Evolutionary conservation across 2,113 vertebrate genomes (phyloP).

Genomic region (Mohoua ochrocephala): DNA sequence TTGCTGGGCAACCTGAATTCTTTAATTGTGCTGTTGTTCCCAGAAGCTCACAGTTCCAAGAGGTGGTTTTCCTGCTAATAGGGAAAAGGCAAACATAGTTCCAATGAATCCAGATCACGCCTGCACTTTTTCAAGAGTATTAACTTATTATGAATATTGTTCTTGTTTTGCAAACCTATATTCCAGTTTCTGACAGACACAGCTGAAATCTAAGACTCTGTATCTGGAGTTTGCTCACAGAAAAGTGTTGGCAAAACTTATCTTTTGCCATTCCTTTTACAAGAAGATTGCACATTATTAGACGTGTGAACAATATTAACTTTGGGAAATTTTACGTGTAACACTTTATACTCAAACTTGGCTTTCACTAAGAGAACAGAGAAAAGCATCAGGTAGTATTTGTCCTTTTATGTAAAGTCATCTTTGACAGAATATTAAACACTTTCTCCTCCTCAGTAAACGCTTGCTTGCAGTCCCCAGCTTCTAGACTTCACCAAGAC

Average conservation of each 20-base stretch:
- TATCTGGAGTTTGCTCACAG: not conserved
- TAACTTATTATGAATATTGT: not conserved
- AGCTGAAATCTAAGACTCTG: not conserved
- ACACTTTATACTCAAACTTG: not conserved
- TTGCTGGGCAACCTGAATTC: not conserved
- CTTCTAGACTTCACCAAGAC: not conserved
- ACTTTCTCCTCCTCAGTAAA: not conserved
- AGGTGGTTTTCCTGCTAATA: not conserved
- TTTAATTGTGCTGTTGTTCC: not conserved
- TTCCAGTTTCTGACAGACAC: not conserved
- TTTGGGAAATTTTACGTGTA: not conserved
- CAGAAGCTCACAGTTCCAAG: not conserved
- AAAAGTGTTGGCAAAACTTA: not conserved
- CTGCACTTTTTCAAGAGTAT: not conserved
- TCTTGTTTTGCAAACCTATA: not conserved
- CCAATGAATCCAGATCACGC: not conserved
- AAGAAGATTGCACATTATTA: not conserved
- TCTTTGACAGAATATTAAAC: not conserved
- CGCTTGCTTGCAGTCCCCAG: not conserved
- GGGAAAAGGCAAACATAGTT: not conserved
- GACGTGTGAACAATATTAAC: not conserved
- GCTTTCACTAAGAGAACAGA: not conserved
- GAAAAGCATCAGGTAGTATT: not conserved
- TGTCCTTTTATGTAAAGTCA: not conserved
- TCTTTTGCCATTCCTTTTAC: not conserved